Evolutionary conservation across 2,113 vertebrate genomes (phyloP).

Genomic region (Halichoeres trimaculatus): DNA sequence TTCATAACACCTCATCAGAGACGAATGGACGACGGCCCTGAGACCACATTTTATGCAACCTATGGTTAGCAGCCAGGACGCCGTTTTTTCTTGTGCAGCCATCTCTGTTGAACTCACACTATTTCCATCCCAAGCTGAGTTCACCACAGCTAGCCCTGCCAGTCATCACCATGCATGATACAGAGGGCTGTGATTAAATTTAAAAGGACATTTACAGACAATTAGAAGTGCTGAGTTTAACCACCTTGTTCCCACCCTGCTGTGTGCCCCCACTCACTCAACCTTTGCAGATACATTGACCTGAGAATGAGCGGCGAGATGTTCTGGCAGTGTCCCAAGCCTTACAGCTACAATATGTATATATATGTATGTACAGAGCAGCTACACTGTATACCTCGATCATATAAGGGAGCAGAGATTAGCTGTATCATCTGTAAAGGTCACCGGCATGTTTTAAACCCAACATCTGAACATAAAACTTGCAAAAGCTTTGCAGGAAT

Average conservation of each 20-base stretch:
- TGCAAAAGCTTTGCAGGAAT: conserved; percentile 15
- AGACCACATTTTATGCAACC: too few relatives aligned
- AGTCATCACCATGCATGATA: conserved; percentile 44
- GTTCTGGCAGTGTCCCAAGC: conserved; percentile 39
- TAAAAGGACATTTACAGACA: conserved; percentile 61
- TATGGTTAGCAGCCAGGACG: too few relatives aligned
- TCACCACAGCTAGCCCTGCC: background rate
- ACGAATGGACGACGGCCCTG: too few relatives aligned
- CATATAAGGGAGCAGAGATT: conserved; percentile 35
- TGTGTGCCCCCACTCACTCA: conserved; percentile 49
- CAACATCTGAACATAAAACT: conserved; percentile 16
- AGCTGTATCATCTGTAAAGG: conserved; percentile 34
- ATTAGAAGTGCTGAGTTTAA: conserved; percentile 38
- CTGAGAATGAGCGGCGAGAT: conserved; percentile 38
- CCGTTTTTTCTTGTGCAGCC: too few relatives aligned
- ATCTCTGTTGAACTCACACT: background rate
- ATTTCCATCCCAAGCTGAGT: conserved; percentile 15
- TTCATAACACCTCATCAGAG: too few relatives aligned
- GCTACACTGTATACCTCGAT: conserved; percentile 20
- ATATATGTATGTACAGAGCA: too few relatives aligned
- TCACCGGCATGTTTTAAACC: conserved; percentile 46
- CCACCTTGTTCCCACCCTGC: conserved; percentile 21
- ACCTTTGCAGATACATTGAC: conserved; percentile 47
- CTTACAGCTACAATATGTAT: background rate
- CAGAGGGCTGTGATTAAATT: conserved; percentile 37